Evolutionary conservation across 2,888 invertebrate species (phyloP).

Genomic region (Brachypalpus laphriformis): DNA sequence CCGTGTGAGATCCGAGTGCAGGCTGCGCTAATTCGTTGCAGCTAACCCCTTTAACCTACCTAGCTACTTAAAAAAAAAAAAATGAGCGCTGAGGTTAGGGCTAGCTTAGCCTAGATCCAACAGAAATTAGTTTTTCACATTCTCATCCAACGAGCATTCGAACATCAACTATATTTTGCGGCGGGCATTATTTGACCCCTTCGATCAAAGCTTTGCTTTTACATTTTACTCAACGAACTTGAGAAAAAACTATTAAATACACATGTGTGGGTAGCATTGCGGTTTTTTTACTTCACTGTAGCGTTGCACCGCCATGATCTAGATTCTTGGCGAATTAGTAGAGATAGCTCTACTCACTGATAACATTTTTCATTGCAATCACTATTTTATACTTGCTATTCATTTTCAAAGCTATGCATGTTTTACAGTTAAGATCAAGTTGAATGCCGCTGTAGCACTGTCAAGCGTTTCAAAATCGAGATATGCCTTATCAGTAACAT

Average conservation of each 20-base stretch:
- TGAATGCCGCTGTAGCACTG: neutral
- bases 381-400: neutral
- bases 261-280: neutral
- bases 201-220: no score
- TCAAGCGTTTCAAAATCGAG: neutral
- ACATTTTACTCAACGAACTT: neutral
- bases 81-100: no score
- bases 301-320: neutral
- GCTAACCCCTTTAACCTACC: no score
- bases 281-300: neutral
- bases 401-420: no score
- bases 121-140: no score
- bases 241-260: no score
- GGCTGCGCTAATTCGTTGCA: no score
- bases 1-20: no score
- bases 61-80: no score
- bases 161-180: neutral
- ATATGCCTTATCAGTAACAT: neutral
- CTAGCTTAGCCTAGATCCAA: no score
- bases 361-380: neutral
- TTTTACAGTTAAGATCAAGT: slow-evolving; percentile 19
- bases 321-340: neutral
- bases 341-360: neutral
- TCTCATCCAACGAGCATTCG: no score
- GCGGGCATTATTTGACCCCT: no score